A percentile compares a stretch with the other conserved stretches of the same genome.
phyloP scores from a whole-genome alignment of 2,113 vertebrate species.

The Aplodontia rufa region DNA sequence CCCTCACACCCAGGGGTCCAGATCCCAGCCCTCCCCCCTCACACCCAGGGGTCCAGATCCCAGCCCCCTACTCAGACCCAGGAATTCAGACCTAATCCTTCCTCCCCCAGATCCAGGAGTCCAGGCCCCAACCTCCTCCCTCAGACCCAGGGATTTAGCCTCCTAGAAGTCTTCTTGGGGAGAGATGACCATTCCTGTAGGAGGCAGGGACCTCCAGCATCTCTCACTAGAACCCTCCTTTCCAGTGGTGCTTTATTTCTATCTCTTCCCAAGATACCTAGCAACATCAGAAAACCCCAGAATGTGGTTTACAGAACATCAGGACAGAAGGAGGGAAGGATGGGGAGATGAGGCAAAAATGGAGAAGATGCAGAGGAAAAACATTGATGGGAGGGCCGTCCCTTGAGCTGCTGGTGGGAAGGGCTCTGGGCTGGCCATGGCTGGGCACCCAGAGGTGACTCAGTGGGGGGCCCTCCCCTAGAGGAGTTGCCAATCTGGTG shows the following conservation, averaged over 20 bases:
- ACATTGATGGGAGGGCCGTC: not conserved
- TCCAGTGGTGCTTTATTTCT: not conserved
- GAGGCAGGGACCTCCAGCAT: not conserved
- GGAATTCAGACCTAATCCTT: not conserved
- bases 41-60: not conserved
- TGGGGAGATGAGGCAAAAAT: not conserved
- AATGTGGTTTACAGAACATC: not conserved
- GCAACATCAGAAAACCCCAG: not conserved
- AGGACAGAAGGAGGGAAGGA: not conserved
- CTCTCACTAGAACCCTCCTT: not conserved
- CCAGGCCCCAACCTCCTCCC: too few relatives aligned
- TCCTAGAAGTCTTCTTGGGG: not conserved
- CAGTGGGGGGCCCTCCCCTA: slow-evolving; percentile 39
- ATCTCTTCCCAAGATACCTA: not conserved
- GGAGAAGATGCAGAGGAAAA: not conserved
- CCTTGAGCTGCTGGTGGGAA: not conserved
- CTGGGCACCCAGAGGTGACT: slow-evolving; percentile 47
- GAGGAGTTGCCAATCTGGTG: not conserved
- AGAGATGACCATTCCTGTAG: not conserved
- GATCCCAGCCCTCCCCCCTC: not conserved
- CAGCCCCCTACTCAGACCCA: not conserved
- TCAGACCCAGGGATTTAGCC: not conserved
- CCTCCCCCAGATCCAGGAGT: not conserved
- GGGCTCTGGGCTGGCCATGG: not conserved
- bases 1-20: too few relatives aligned